Base-by-base conservation (phyloP, 1,140 invertebrate species). In the Oedothorax gibbosus region DNA sequence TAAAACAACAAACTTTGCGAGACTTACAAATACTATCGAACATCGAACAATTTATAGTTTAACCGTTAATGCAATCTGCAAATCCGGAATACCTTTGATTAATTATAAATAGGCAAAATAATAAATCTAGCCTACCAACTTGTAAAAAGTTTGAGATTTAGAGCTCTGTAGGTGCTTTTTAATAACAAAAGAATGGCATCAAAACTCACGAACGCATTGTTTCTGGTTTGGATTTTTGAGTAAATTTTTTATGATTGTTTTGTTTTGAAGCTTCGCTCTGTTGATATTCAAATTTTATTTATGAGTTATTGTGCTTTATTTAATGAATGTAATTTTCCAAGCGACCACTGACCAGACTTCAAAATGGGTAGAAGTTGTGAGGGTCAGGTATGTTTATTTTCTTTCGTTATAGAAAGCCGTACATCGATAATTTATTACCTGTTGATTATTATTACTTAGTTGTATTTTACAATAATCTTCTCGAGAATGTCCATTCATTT, bases 281-380 rank as follows among this genome's bases (percentile, higher is more conserved):
- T 15, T 69, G 35, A 15, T 69, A 69, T 69, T 69, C 21, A 35
- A 50, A 50, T 69, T 50, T n/a, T 50, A 50, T 69, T 12, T 35
- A 35, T 21, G 66, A 9, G 9, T 69, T 69, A 35, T 50, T 51
- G 66, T 69, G 0, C 8, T 69, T 69, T 69, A 35, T 35, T 35
- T n/a, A n/a, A 8, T 50, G 66, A 69, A 69, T 69, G 66, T 69
- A 69, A 69, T 35, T 12, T 9, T 35, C 20, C 8, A 69, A 50
- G 35, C 35, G 51, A 50, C n/a, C n/a, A n/a, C n/a, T n/a, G n/a
- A n/a, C 8, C 66, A 11, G 6, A 69, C 15, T 7, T n/a, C 35
- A 68, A 68, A 15, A 68, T 80, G 65, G 51, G 51, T 20, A 53
- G 77, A 65, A 35, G 64, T 12, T 76, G 73, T 21, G 54, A 76